Conservation (phyloP, 2,888 invertebrate species). For the Escarpia spicata region DNA sequence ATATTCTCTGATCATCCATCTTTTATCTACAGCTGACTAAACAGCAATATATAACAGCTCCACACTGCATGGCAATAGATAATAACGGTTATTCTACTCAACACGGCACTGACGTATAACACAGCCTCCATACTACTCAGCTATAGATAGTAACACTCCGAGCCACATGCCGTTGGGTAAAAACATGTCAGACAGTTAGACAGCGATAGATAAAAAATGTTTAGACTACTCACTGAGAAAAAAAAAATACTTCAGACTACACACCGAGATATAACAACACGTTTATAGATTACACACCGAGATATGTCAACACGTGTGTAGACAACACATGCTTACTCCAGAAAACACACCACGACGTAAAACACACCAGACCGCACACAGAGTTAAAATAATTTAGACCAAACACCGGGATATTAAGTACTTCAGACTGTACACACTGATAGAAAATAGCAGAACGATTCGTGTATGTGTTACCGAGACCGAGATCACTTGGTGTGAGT, state of each 20-base stretch:
- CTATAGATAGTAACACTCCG: no score
- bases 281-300: no score
- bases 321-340: neutral
- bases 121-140: no score
- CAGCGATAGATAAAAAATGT: no score
- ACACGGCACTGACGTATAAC: neutral
- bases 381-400: neutral
- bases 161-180: no score
- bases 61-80: neutral
- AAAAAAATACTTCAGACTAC: no score
- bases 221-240: neutral
- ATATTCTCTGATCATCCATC: neutral
- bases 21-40: neutral
- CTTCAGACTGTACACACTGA: neutral
- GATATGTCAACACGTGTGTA: no score
- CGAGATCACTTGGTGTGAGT: no score
- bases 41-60: neutral
- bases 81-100: neutral
- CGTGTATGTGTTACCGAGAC: no score
- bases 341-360: neutral
- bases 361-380: neutral
- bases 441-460: no score
- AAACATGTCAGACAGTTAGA: no score
- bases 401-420: neutral
- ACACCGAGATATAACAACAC: no score